Conservation (phyloP, 1,140 invertebrate genomes). For the Micrasema longulum region DNA sequence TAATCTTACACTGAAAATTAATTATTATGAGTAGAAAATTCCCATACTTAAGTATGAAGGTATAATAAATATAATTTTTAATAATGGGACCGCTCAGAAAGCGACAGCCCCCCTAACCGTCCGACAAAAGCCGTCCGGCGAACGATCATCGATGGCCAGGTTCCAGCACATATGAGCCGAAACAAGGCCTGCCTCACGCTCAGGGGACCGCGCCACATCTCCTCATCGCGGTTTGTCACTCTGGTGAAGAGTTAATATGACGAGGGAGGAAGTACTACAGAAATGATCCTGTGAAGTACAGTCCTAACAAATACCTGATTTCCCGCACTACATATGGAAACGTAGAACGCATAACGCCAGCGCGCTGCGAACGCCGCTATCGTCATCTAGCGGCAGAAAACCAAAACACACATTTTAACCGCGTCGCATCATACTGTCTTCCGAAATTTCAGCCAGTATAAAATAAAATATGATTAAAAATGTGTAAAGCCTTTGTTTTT, state of each 20-base stretch:
- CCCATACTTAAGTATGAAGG: too few relatives aligned
- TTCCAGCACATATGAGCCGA: background rate
- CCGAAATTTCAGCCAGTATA: too few relatives aligned
- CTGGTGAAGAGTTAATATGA: slow-evolving; percentile 43
- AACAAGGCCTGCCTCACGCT: slow-evolving; percentile 43
- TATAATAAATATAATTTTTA: background rate
- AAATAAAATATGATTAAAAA: too few relatives aligned
- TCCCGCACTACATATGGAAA: too few relatives aligned
- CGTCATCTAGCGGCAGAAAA: too few relatives aligned
- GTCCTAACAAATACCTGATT: slow-evolving; percentile 27
- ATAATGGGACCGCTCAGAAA: background rate
- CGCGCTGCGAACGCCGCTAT: too few relatives aligned
- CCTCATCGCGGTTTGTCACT: slow-evolving; percentile 45
- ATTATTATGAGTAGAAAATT: too few relatives aligned
- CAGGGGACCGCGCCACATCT: slow-evolving; percentile 47
- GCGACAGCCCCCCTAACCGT: background rate
- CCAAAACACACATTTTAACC: too few relatives aligned
- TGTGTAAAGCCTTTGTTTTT: too few relatives aligned
- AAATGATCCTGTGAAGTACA: slow-evolving; percentile 52
- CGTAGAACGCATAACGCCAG: too few relatives aligned
- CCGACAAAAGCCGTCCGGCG: background rate
- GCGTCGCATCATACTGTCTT: too few relatives aligned
- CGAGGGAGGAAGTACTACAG: slow-evolving; percentile 51
- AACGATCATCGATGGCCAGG: slow-evolving; percentile 1
- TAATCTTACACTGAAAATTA: too few relatives aligned